phyloP scores from a whole-genome alignment of 2,797 vertebrate genomes.

The Argya squamiceps region DNA sequence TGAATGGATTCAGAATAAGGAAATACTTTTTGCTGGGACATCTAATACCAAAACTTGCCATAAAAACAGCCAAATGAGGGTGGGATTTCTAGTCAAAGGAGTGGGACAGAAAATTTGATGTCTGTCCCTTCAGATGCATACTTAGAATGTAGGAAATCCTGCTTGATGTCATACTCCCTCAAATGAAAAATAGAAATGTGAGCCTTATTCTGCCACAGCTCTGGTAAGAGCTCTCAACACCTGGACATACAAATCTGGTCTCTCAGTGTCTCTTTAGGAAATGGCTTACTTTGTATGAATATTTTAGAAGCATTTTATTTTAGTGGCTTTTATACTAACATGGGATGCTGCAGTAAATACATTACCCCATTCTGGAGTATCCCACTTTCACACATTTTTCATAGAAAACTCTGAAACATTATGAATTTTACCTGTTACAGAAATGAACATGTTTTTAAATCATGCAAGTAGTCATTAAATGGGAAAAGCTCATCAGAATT shows the following conservation, averaged over 20 bases:
- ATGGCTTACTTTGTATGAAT: not conserved
- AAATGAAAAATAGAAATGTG: not conserved
- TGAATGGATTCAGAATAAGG: not conserved
- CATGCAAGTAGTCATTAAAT: not conserved
- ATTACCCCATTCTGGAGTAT: conserved; percentile 52
- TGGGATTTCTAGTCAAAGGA: not conserved
- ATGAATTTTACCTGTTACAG: conserved; percentile 41
- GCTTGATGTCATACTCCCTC: not conserved
- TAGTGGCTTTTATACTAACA: not conserved
- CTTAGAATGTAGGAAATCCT: not conserved
- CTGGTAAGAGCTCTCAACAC: not conserved
- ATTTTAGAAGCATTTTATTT: not conserved
- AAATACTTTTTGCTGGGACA: not conserved
- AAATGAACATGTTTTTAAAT: conserved; percentile 51
- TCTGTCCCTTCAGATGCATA: not conserved
- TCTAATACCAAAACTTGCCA: not conserved
- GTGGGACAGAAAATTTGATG: not conserved
- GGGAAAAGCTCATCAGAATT: not conserved
- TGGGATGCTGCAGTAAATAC: conserved; percentile 45
- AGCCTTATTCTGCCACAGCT: not conserved
- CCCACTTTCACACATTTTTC: conserved; percentile 55
- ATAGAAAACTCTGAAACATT: conserved; percentile 56
- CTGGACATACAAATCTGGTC: not conserved
- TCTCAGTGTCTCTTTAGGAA: not conserved
- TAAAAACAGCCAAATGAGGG: not conserved